Conservation (phyloP, 2,888 invertebrate species). For the Aelia acuminata region DNA sequence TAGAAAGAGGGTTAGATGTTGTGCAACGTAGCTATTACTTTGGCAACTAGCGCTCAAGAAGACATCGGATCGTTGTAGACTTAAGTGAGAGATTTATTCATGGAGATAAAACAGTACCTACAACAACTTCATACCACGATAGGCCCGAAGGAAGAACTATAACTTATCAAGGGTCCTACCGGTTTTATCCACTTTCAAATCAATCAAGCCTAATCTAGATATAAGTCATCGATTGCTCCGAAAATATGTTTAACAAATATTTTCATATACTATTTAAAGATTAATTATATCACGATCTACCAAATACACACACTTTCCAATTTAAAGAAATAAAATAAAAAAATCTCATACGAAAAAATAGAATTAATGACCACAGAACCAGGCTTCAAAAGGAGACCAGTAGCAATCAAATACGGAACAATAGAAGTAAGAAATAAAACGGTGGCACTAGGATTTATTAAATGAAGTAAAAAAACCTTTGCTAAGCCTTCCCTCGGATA, state of each 20-base stretch:
- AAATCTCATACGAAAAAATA: too few species aligned
- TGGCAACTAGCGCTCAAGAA: slow-evolving; percentile 29
- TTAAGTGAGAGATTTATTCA: slow-evolving; percentile 23
- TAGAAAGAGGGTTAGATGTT: slow-evolving; percentile 8
- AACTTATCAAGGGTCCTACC: neutral
- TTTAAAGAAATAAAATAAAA: too few species aligned
- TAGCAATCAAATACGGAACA: too few species aligned
- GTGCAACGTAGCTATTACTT: slow-evolving; percentile 28
- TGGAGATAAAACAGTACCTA: slow-evolving; percentile 26
- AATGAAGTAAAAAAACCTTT: too few species aligned
- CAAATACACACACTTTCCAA: too few species aligned
- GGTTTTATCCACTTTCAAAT: neutral
- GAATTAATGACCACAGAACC: too few species aligned
- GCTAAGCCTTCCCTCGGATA: too few species aligned
- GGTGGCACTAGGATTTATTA: too few species aligned
- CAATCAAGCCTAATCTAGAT: neutral
- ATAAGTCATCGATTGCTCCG: neutral
- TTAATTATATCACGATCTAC: too few species aligned
- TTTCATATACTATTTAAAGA: too few species aligned
- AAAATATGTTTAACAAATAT: neutral
- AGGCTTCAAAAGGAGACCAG: too few species aligned
- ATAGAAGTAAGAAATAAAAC: too few species aligned
- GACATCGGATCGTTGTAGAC: neutral
- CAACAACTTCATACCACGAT: slow-evolving; percentile 19
- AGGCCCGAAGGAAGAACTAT: neutral